phyloP scores from a whole-genome alignment of 2,888 invertebrate species.

The Chirona hameri region DNA sequence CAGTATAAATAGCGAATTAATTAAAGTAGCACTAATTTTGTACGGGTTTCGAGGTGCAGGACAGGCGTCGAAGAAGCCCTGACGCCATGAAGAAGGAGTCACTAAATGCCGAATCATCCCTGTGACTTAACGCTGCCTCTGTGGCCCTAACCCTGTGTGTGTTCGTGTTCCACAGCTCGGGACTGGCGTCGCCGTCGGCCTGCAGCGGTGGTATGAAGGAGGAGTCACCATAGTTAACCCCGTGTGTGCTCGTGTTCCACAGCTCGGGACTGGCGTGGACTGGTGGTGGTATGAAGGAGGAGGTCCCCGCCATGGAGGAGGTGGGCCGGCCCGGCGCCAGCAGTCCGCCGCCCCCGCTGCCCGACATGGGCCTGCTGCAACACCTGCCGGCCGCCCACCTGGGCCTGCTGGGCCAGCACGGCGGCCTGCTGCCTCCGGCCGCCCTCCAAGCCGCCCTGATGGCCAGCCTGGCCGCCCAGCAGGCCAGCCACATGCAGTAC shows the following conservation, averaged over 20 bases:
- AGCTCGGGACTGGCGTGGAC: neutral
- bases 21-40: neutral
- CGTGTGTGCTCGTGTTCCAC: neutral
- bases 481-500: conserved; percentile 29
- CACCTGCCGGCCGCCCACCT: conserved; percentile 4
- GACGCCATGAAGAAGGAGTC: neutral
- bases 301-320: neutral
- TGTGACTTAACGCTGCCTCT: neutral
- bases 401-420: conserved; percentile 28
- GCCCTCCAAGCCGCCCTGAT: conserved; percentile 23
- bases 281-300: conserved; percentile 6
- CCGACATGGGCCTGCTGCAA: conserved; percentile 10
- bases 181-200: neutral
- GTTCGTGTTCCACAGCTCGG: neutral
- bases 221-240: neutral
- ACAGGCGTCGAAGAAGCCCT: too few species aligned
- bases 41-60: too few species aligned
- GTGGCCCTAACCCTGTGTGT: neutral
- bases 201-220: conserved; percentile 2
- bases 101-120: neutral
- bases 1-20: too few species aligned
- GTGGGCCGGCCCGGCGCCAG: neutral
- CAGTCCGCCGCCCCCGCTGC: neutral
- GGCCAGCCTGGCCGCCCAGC: conserved; percentile 30
- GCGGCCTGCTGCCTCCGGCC: conserved; percentile 26